Evolutionary conservation across 2,888 invertebrate genomes (phyloP).

Genomic region (Ferrisia virgata): DNA sequence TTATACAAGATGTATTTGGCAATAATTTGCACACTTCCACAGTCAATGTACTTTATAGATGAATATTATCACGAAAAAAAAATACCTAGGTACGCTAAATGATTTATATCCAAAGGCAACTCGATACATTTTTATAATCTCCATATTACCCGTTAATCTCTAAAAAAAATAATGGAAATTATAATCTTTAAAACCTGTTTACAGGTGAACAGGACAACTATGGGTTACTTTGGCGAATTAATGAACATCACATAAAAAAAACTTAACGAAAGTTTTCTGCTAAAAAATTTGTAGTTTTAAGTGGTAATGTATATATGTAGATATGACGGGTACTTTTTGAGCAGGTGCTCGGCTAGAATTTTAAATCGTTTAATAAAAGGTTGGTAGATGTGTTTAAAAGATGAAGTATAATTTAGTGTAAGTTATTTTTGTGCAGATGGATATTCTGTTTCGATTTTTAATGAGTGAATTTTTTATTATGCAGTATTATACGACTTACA

Average conservation of each 20-base stretch:
- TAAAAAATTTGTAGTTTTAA: not conserved
- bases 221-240: not conserved
- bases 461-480: not conserved
- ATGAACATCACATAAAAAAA: not conserved
- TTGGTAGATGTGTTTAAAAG: not conserved
- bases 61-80: not conserved
- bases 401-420: not conserved
- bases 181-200: conserved; percentile 8
- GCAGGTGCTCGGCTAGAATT: not conserved
- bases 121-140: not conserved
- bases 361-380: not conserved
- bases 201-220: not conserved
- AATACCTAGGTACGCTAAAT: not conserved
- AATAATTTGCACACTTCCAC: not conserved
- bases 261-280: not conserved
- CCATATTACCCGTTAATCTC: not conserved
- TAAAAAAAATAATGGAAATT: not conserved
- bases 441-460: not conserved
- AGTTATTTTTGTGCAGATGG: not conserved
- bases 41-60: not conserved
- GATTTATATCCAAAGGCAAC: not conserved
- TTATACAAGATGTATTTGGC: not conserved
- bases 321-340: not conserved
- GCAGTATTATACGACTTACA: not conserved
- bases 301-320: not conserved